These are phyloP conservation scores for Volucella bombylans DNA, from an alignment of 2,888 invertebrate genomes.

Conservation along the genomic window DNA sequence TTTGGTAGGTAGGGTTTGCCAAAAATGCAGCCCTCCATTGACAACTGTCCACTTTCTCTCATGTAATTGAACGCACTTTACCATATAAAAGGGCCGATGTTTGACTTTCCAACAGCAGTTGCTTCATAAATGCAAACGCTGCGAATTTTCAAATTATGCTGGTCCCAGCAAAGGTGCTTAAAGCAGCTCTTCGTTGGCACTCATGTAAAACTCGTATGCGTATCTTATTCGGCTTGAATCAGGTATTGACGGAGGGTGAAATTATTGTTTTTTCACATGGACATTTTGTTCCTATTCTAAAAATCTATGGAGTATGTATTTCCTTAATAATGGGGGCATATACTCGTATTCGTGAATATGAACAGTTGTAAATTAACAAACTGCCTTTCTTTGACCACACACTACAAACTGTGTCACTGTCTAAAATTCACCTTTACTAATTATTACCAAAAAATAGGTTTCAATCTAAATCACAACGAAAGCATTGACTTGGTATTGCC, in stretches of 20 bases:
- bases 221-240: conserved; percentile 34
- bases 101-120: not conserved
- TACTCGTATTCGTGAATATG: too few species aligned
- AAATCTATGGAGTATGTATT: conserved; percentile 29
- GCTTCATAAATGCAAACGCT: conserved; percentile 4
- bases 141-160: conserved; percentile 45
- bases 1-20: conserved; percentile 19
- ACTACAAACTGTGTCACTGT: not conserved
- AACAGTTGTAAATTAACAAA: too few species aligned
- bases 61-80: conserved; percentile 26
- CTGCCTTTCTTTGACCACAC: too few species aligned
- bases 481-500: not conserved
- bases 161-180: conserved; percentile 44
- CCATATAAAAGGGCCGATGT: not conserved
- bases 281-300: not conserved
- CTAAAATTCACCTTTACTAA: not conserved
- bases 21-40: conserved; percentile 27
- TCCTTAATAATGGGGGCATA: too few species aligned
- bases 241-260: conserved; percentile 7
- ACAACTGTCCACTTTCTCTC: conserved; percentile 58
- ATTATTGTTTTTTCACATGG: not conserved
- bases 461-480: conserved; percentile 21
- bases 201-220: conserved; percentile 10
- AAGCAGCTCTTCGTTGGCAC: conserved; percentile 26
- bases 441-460: not conserved